A percentile compares a stretch with the other conserved stretches of the same genome.
Conservation (phyloP, 2,888 invertebrate species). For the Macroteleia sp. region DNA sequence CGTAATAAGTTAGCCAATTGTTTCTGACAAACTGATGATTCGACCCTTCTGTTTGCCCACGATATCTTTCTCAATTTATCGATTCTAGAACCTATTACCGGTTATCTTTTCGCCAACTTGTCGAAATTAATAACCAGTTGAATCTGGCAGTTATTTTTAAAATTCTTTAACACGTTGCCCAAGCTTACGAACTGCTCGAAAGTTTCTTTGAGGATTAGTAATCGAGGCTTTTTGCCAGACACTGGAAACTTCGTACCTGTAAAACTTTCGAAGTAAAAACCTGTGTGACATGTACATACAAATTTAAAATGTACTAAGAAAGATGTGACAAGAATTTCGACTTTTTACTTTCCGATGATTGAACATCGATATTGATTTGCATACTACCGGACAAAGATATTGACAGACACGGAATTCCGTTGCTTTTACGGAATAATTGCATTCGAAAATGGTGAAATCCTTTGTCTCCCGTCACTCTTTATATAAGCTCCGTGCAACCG, state of each 20-base stretch:
- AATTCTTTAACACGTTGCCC: slow-evolving; percentile 2
- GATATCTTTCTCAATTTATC: no score
- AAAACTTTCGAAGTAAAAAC: background rate
- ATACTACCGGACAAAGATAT: slow-evolving; percentile 7
- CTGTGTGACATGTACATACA: no score
- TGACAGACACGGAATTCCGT: slow-evolving; percentile 19
- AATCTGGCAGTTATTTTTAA: background rate
- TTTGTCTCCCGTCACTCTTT: slow-evolving; percentile 61
- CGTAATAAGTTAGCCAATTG: background rate
- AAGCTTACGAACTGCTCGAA: slow-evolving; percentile 1
- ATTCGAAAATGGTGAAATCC: slow-evolving; percentile 38
- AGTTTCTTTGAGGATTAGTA: slow-evolving; percentile 3
- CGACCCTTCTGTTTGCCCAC: slow-evolving; percentile 7
- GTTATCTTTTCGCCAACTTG: slow-evolving; percentile 1
- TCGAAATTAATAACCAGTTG: slow-evolving; percentile 13
- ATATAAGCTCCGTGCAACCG: slow-evolving; percentile 63
- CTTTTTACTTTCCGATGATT: background rate
- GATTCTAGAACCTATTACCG: background rate
- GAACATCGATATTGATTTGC: background rate
- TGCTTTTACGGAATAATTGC: slow-evolving; percentile 44
- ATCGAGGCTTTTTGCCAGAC: background rate
- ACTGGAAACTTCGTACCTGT: background rate
- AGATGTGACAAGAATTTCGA: no score
- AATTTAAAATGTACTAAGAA: no score
- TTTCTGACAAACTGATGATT: slow-evolving; percentile 10